These are phyloP conservation scores for Umimayanthus chanpuru DNA, from an alignment of 92 coral and sea anemone species.

Conservation along the genomic window DNA sequence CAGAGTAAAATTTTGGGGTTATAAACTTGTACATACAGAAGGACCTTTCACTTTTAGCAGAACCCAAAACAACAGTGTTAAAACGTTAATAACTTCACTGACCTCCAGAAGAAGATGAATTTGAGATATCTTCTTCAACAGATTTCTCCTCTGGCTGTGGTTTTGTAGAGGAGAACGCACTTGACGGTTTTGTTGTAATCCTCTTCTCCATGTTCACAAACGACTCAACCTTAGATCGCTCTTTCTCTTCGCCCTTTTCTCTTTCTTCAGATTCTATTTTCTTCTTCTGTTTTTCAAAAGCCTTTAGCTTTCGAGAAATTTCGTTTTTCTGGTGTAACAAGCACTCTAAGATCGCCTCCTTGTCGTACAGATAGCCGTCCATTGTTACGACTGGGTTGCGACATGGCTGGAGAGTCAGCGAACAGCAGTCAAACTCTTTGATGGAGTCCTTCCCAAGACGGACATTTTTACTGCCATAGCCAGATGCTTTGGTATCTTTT, in stretches of 20 bases:
- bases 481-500: conserved; percentile 89
- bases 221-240: conserved; percentile 79
- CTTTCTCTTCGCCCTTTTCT: conserved; percentile 66
- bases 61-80: too few relatives aligned
- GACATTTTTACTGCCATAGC: conserved; percentile 93
- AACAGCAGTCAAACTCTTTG: conserved; percentile 95
- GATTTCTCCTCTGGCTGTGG: conserved; percentile 38
- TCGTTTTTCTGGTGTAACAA: conserved; percentile 94
- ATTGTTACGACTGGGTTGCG: conserved; percentile 89
- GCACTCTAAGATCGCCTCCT: conserved; percentile 90
- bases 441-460: conserved; percentile 96
- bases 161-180: conserved; percentile 70
- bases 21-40: too few relatives aligned
- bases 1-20: too few relatives aligned
- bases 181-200: conserved; percentile 84
- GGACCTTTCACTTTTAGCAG: too few relatives aligned
- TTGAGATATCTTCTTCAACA: conserved; percentile 32
- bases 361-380: conserved; percentile 92
- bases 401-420: conserved; percentile 91
- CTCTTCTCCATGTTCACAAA: conserved; percentile 90
- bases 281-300: conserved; percentile 93
- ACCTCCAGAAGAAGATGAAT: conserved; percentile 80
- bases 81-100: not conserved
- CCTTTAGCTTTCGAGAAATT: conserved; percentile 86
- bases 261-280: conserved; percentile 66